These are phyloP conservation scores for Corythornis leucogaster DNA, from an alignment of 2,797 vertebrate genomes.

Conservation along the genomic window DNA sequence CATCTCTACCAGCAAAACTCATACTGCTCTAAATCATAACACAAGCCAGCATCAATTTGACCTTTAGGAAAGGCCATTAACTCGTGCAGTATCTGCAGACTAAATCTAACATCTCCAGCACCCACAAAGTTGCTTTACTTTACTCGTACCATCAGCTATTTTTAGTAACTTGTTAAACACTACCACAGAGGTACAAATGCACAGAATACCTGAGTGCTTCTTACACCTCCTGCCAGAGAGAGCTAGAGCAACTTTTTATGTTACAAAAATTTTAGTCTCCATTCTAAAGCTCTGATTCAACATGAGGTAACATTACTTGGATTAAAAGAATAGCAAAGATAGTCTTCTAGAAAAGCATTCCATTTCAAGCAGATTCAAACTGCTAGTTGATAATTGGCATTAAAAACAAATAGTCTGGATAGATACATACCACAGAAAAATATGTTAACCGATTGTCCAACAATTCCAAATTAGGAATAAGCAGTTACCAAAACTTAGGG, in stretches of 20 bases:
- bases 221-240: background rate
- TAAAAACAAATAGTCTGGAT: background rate
- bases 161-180: background rate
- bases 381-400: background rate
- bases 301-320: fast-evolving
- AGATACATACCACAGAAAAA: background rate
- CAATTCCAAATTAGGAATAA: background rate
- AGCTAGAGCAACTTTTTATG: background rate
- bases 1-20: background rate
- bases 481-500: background rate
- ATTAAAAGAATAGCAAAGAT: background rate
- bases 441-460: fast-evolving
- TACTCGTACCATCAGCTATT: background rate
- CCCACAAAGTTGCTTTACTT: background rate
- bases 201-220: fast-evolving
- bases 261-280: background rate
- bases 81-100: background rate
- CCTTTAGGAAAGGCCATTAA: background rate
- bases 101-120: background rate
- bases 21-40: background rate
- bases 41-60: background rate
- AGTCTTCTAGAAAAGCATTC: background rate
- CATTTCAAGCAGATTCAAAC: background rate
- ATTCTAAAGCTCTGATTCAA: background rate
- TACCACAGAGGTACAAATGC: background rate